Conservation (phyloP, 1,140 invertebrate genomes). For the Eciton burchellii region DNA sequence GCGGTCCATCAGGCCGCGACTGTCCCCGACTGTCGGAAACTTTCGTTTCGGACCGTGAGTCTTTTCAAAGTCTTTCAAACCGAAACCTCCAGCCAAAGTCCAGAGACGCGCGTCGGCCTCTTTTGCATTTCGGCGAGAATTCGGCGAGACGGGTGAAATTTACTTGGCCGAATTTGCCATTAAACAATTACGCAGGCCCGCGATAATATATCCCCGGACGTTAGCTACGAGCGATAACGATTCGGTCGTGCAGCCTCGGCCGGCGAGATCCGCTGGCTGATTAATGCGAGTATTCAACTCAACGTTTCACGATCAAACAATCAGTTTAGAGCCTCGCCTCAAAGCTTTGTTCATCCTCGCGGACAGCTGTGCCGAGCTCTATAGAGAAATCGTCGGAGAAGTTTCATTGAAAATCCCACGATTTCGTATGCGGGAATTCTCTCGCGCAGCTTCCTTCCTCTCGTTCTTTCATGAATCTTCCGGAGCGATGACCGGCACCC, state of each 20-base stretch:
- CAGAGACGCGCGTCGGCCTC: neutral
- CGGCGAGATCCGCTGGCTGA: conserved; percentile 28
- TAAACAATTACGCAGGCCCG: neutral
- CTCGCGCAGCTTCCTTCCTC: conserved; percentile 14
- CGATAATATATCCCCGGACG: conserved; percentile 12
- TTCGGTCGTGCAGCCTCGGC: conserved; percentile 4
- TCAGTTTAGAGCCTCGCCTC: conserved; percentile 40
- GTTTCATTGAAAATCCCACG: conserved; percentile 59
- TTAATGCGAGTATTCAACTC: conserved; percentile 53
- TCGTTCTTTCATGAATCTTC: conserved; percentile 15
- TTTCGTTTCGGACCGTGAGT: conserved; percentile 60
- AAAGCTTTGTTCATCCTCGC: conserved; percentile 53
- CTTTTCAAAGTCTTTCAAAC: conserved; percentile 62
- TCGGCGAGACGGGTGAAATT: neutral
- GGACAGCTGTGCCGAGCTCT: conserved; percentile 48
- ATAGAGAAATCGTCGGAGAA: conserved; percentile 51
- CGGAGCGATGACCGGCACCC: neutral
- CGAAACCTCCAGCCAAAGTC: conserved; percentile 29
- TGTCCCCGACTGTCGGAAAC: conserved; percentile 67
- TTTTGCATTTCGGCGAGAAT: conserved; percentile 24
- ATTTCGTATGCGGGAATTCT: conserved; percentile 64
- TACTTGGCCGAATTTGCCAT: conserved; percentile 23
- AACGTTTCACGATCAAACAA: conserved; percentile 47
- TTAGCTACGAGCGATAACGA: conserved; percentile 24
- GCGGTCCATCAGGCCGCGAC: conserved; percentile 62